A percentile compares a stretch with the other conserved stretches of the same genome.
Conservation (phyloP, 2,888 invertebrate species). For the Blastobasis adustella region DNA sequence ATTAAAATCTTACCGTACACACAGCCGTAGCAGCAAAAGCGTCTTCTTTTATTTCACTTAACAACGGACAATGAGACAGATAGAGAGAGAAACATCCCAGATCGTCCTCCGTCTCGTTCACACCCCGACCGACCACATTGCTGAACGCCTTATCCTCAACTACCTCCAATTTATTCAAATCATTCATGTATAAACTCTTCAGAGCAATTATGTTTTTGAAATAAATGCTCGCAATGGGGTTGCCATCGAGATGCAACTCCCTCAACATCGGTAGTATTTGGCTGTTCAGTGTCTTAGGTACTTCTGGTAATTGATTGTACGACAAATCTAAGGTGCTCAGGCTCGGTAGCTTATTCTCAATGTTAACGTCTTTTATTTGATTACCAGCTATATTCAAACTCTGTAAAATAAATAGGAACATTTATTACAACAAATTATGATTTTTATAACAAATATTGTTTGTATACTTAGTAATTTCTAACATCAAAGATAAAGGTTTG, state of each 20-base stretch:
- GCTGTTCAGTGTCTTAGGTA: conserved; percentile 58
- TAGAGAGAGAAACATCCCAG: conserved; percentile 62
- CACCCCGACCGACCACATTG: conserved; percentile 54
- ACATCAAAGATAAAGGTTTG: neutral
- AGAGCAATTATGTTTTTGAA: conserved; percentile 63
- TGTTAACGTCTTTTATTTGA: conserved; percentile 56
- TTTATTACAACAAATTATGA: neutral
- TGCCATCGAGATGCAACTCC: conserved; percentile 67
- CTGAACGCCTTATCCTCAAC: conserved; percentile 64
- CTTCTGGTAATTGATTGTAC: conserved; percentile 55
- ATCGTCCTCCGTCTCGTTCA: conserved; percentile 31
- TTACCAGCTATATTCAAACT: conserved; percentile 60
- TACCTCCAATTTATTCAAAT: conserved; percentile 39
- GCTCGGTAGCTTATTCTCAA: conserved; percentile 53
- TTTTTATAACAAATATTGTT: neutral
- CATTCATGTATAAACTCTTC: conserved; percentile 56
- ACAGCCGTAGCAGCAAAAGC: conserved; percentile 66
- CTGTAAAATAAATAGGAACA: conserved; percentile 33
- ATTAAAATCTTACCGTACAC: conserved; percentile 61
- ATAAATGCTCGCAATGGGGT: conserved; percentile 61
- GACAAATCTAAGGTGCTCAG: conserved; percentile 68
- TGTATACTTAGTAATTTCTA: neutral
- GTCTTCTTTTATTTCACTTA: conserved; percentile 52
- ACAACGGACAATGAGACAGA: conserved; percentile 56
- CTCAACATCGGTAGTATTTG: conserved; percentile 63